Percentiles rank a stretch among this genome's conserved stretches.
phyloP scores from a whole-genome alignment of 2,797 vertebrate genomes.

The Knipowitschia caucasica region DNA sequence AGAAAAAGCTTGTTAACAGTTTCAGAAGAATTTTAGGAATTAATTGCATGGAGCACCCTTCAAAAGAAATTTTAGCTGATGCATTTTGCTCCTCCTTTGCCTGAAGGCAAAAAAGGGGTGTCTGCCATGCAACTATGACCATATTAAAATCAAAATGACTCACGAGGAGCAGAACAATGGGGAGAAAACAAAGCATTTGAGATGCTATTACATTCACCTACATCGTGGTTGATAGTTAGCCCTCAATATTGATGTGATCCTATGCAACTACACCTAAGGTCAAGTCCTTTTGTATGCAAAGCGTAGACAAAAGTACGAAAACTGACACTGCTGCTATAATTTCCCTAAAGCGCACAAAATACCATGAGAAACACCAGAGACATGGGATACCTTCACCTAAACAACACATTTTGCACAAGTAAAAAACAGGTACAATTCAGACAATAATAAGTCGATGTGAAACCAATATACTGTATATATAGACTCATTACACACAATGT shows the following conservation, averaged over 20 bases:
- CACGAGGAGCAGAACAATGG: constrained; percentile 17
- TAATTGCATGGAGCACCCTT: constrained; percentile 14
- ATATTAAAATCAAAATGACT: constrained; percentile 8
- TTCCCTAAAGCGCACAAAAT: constrained; percentile 44
- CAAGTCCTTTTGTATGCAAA: constrained; percentile 14
- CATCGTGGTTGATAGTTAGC: not conserved
- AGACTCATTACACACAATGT: too few relatives aligned
- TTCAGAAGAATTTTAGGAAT: constrained; percentile 16
- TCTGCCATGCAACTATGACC: not conserved
- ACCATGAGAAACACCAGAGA: constrained; percentile 22
- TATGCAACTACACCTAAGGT: constrained; percentile 31
- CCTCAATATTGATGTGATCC: constrained; percentile 11
- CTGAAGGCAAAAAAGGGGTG: constrained; percentile 10
- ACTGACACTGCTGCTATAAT: constrained; percentile 27
- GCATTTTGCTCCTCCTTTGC: constrained; percentile 26
- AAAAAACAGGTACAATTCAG: constrained; percentile 4
- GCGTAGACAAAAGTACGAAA: constrained; percentile 33
- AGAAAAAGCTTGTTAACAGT: constrained; percentile 14
- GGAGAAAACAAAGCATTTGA: constrained; percentile 1
- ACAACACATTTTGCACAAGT: too few relatives aligned
- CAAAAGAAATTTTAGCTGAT: constrained; percentile 23
- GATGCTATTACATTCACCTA: constrained; percentile 10
- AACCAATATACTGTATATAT: too few relatives aligned
- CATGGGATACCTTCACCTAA: constrained; percentile 32
- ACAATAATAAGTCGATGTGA: too few relatives aligned